Evolutionary conservation across 2,888 invertebrate genomes (phyloP).

Genomic region (Slavum lentiscoides): DNA sequence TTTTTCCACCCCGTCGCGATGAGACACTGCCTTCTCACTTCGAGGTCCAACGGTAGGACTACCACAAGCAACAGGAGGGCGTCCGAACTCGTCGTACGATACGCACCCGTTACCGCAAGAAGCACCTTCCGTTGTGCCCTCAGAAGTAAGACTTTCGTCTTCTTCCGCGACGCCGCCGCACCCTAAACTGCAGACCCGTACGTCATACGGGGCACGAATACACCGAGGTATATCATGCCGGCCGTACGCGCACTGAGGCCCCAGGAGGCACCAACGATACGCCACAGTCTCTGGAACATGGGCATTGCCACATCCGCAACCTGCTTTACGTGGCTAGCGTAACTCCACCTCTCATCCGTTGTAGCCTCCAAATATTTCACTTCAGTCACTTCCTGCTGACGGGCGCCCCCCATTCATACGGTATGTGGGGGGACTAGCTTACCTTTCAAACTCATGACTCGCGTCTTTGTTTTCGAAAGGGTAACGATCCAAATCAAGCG

Average conservation of each 20-base stretch:
- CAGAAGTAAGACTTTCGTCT: not conserved
- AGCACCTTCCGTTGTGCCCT: not conserved
- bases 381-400: not conserved
- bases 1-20: not conserved
- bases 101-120: not conserved
- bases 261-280: not conserved
- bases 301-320: not conserved
- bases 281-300: too few species aligned
- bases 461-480: not conserved
- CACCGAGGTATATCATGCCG: not conserved
- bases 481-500: too few species aligned
- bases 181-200: not conserved
- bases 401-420: not conserved
- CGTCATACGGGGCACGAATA: not conserved
- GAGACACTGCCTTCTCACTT: not conserved
- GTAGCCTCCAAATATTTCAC: not conserved
- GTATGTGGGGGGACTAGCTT: not conserved
- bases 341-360: not conserved
- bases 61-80: not conserved
- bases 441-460: not conserved
- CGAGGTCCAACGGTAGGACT: not conserved
- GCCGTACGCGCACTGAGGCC: not conserved
- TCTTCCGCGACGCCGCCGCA: not conserved
- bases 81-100: not conserved
- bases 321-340: not conserved